Evolutionary conservation across 1,140 invertebrate genomes (phyloP).

Genomic region (Pissodes strobi): DNA sequence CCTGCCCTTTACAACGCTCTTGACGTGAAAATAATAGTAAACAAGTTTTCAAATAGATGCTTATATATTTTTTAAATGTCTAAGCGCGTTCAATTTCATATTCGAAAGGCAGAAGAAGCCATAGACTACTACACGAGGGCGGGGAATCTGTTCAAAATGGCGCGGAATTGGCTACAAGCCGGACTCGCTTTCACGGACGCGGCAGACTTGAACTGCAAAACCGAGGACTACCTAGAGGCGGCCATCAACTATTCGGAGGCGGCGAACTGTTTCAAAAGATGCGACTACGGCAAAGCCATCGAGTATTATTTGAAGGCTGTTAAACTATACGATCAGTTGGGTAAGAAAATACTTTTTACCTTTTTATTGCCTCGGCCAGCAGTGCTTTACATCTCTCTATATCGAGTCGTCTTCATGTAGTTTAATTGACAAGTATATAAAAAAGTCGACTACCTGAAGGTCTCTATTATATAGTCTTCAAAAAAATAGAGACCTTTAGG

Average conservation of each 20-base stretch:
- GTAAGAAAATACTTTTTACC: constrained; percentile 52
- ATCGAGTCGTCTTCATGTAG: too few relatives aligned
- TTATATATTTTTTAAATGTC: too few relatives aligned
- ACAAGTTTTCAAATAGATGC: too few relatives aligned
- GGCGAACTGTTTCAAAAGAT: constrained; percentile 95
- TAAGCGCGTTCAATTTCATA: neutral
- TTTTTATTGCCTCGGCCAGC: too few relatives aligned
- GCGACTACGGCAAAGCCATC: constrained; percentile 86
- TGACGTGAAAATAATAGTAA: too few relatives aligned
- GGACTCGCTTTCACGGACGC: constrained; percentile 92
- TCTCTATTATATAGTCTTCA: too few relatives aligned
- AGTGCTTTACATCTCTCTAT: too few relatives aligned
- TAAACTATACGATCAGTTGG: constrained; percentile 98
- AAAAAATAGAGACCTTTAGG: too few relatives aligned
- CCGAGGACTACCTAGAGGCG: constrained; percentile 87
- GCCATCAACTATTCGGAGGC: constrained; percentile 93
- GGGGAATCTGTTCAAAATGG: constrained; percentile 97
- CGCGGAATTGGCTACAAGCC: constrained; percentile 94
- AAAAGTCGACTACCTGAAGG: too few relatives aligned
- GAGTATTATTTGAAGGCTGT: constrained; percentile 90
- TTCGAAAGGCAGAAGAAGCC: constrained; percentile 91
- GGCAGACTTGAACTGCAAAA: constrained; percentile 82
- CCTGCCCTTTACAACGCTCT: too few relatives aligned
- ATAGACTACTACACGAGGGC: constrained; percentile 94
- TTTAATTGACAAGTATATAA: too few relatives aligned